phyloP scores from a whole-genome alignment of 2,888 invertebrate genomes.

The Timandra comae region DNA sequence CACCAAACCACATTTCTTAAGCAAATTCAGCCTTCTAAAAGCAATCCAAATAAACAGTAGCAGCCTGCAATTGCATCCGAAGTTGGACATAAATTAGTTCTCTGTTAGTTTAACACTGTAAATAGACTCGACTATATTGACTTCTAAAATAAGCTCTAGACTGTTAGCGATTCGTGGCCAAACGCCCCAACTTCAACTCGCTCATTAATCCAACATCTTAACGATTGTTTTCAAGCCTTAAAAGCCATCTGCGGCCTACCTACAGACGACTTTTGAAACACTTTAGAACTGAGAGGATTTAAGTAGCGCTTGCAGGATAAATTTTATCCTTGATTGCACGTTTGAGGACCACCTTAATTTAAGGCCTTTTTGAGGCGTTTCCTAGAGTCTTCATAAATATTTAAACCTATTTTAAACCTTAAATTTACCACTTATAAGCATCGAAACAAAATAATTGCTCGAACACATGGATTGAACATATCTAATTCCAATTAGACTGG shows the following conservation, averaged over 20 bases:
- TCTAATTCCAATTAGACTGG: too few species aligned
- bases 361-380: conserved; percentile 2
- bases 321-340: conserved; percentile 39
- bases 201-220: conserved; percentile 52
- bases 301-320: conserved; percentile 31
- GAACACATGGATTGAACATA: too few species aligned
- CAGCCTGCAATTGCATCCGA: conserved; percentile 12
- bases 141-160: conserved; percentile 27
- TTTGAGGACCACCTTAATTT: conserved; percentile 17
- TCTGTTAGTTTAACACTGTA: conserved; percentile 18
- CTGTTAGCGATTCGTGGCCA: conserved; percentile 19
- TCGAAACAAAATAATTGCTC: too few species aligned
- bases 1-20: conserved; percentile 2
- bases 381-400: too few species aligned
- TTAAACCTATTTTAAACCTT: too few species aligned
- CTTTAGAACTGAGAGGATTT: conserved; percentile 38
- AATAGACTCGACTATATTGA: conserved; percentile 25
- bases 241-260: conserved; percentile 48
- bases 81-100: conserved; percentile 30
- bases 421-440: too few species aligned
- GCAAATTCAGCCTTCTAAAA: conserved; percentile 1
- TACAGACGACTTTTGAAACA: conserved; percentile 32
- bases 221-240: conserved; percentile 58
- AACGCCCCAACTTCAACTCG: conserved; percentile 23
- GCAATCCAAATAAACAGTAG: conserved; percentile 2